Base-by-base conservation (phyloP, 2,113 vertebrate genomes). In the Isichthys henryi region DNA sequence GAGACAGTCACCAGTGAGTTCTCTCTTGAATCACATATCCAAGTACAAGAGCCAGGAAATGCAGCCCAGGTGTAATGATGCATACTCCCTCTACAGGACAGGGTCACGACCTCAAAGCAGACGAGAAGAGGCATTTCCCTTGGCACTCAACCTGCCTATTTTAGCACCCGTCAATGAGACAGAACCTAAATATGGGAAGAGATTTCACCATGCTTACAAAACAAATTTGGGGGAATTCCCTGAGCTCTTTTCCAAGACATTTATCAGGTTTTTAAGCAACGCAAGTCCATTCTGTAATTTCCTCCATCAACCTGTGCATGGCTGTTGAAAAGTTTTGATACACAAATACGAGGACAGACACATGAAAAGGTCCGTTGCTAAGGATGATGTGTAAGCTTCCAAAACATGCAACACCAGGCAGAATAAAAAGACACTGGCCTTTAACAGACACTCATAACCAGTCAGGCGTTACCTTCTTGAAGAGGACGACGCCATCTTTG, bases 401-500 rank as follows among this genome's bases (percentile, higher is more conserved):
- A 85, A 46, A n/a, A 23, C 21, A 85, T n/a, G 39, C 43, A 82
- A 48, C 43, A 48, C 9, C 15, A 19, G 50, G 50, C 86, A 3
- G n/a, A 15, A 13, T 1, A 39, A 13, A 39, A 13, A 80, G 70
- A 23, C 62, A 31, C 31, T 80, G 35, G 35, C 31, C 31, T 39
- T 19, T 39, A 80, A 80, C 74, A 43, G 17, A 56, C 10, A 48
- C 58, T 62, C 6, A 1, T 23, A 23, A 31, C 62, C n/a, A 21
- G 21, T 27, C 4, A 23, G 70, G 46, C 46, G 87, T 52, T 92
- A 98, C 97, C 98, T 99, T 99, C 94, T 99, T 99, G 89, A 99
- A 99, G 90, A 99, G 98, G 74, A 98, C 95, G 19, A 99, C 95
- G 0, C 96, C 66, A 0, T 99, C 98, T 91, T 95, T 94, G 85